Evolutionary conservation across 2,113 vertebrate genomes (phyloP).

Genomic region (Heptranchias perlo): DNA sequence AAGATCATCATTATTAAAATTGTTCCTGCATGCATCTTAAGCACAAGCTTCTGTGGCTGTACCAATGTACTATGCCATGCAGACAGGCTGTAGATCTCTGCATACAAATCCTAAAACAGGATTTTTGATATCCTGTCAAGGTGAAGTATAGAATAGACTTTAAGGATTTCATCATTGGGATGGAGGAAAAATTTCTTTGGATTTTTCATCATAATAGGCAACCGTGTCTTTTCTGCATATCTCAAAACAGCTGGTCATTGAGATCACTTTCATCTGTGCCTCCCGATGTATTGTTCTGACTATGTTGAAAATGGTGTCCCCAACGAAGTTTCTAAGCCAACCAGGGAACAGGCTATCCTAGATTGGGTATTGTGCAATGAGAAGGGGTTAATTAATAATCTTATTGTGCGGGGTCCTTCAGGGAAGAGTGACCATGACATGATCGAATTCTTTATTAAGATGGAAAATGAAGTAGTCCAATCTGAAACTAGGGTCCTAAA

Average conservation of each 20-base stretch:
- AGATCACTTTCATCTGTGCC: background rate
- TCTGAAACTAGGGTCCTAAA: too few species aligned
- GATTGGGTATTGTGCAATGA: too few species aligned
- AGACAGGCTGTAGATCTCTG: background rate
- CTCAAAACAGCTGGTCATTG: background rate
- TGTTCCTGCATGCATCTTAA: background rate
- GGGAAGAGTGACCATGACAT: too few species aligned
- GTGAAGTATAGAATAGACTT: background rate
- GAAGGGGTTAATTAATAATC: too few species aligned
- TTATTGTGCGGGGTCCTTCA: too few species aligned
- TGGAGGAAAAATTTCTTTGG: background rate
- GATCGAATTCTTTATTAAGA: too few species aligned
- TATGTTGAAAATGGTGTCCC: background rate
- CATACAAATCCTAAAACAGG: background rate
- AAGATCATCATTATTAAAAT: background rate
- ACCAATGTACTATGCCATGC: background rate
- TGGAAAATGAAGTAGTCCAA: too few species aligned
- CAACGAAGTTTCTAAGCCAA: too few species aligned
- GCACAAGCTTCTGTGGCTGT: background rate
- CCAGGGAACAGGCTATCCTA: too few species aligned
- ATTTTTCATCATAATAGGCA: background rate
- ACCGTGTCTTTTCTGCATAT: background rate
- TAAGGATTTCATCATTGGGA: background rate
- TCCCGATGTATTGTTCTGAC: background rate
- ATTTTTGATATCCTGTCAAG: background rate